Base-by-base conservation (phyloP, 2,797 vertebrate genomes). In the Vireo griseus region DNA sequence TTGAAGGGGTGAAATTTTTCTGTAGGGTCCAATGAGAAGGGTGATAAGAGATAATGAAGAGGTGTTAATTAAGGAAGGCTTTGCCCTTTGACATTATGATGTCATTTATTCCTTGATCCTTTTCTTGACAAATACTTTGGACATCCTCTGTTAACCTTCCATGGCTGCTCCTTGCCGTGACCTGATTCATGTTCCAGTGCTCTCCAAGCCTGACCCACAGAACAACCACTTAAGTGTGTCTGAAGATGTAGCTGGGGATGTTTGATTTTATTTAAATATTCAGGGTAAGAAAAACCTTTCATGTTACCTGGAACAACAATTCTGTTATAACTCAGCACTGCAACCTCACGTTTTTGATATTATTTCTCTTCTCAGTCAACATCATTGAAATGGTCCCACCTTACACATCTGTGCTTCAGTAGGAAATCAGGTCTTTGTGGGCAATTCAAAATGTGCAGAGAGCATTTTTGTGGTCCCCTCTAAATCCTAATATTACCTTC, bases 401-500 rank as follows among this genome's bases (percentile, higher is more conserved):
- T 11, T 9, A 3, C 4, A 4, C 2, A 2, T 19, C 11, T 57
- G 1, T 20, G 42, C 52, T 54, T 69, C n/a, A 39, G 1, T 1
- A 12, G 81, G 26, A 66, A 44, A 28, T 44, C 1, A 4, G 37
- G n/a, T 20, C 22, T 77, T 19, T 42, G 35, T 31, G 19, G 19
- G 14, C n/a, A 11, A n/a, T 6, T 14, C 4, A 6, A 13, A 44
- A 62, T 42, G 24, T n/a, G 44, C 72, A 48, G 40, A 59, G 29
- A 26, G 21, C 7, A 11, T 37, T 58, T 58, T 15, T 35, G 6
- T 22, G 21, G 51, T 15, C 50, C 54, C 1, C 10, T 66, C 35
- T 44, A 63, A 66, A 62, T 35, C 18, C 5, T 35, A 8, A 24
- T 0, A 0, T 40, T 31, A 3, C n/a, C 6, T 63, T 31, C 47